Percentiles rank a stretch among this genome's conserved stretches.
These are phyloP conservation scores for Penaeus chinensis DNA, from an alignment of 1,140 invertebrate species.

Conservation along the genomic window DNA sequence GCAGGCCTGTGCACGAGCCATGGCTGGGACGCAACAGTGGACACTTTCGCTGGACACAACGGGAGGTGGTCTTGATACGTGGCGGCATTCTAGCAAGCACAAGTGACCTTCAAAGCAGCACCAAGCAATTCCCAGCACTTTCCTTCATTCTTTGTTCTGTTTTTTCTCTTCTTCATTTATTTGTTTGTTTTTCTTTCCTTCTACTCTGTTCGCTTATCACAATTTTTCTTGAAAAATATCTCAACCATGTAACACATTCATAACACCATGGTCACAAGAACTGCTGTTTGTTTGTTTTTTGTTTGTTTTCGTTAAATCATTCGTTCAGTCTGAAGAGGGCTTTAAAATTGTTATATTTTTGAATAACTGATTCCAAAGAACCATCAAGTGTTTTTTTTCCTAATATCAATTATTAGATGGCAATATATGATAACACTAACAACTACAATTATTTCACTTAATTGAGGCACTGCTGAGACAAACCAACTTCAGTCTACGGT, in stretches of 20 bases:
- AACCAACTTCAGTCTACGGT: conserved; percentile 51
- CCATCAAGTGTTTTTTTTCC: conserved; percentile 36
- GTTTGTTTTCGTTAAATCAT: conserved; percentile 35
- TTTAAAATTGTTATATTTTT: conserved; percentile 49
- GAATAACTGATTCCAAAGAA: conserved; percentile 54
- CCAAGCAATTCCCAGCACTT: conserved; percentile 46
- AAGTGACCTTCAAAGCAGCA: conserved; percentile 57
- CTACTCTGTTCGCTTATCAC: conserved; percentile 22
- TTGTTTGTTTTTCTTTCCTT: conserved; percentile 33
- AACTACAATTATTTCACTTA: conserved; percentile 60
- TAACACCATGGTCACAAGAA: conserved; percentile 50
- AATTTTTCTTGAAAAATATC: not conserved
- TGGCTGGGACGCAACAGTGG: conserved; percentile 36
- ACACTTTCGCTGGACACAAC: conserved; percentile 39
- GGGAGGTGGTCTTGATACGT: conserved; percentile 53
- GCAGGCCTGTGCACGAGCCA: conserved; percentile 18
- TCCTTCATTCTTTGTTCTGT: conserved; percentile 30
- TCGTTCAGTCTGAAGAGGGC: not conserved
- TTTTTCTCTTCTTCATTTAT: conserved; percentile 33
- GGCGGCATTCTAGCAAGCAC: conserved; percentile 52
- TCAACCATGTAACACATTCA: conserved; percentile 33
- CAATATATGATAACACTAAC: conserved; percentile 55
- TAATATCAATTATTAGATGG: conserved; percentile 46
- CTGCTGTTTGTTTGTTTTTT: conserved; percentile 40
- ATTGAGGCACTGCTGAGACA: conserved; percentile 59